Base-by-base conservation (phyloP, 2,113 vertebrate species). In the Nibea coibor region DNA sequence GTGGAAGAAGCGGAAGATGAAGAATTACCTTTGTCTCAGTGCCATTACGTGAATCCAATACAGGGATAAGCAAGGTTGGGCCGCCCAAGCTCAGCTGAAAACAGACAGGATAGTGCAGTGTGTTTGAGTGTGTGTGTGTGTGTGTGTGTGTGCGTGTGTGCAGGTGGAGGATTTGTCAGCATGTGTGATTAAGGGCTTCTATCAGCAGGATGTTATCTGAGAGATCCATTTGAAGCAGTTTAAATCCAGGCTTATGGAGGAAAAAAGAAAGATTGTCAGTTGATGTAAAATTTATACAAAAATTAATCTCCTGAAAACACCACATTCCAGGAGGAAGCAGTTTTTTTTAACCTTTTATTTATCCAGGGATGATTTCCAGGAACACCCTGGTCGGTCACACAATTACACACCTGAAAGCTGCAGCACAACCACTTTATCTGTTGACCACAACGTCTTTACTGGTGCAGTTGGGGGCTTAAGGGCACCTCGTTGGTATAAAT, bases 1-100 rank as follows among this genome's bases (percentile, higher is more conserved):
- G 70, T 67, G 78, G 65, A 84, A 85, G 72, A 84, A 89, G 80
- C 56, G 47, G 85, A 81, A 82, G 84, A 87, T 69, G 75, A 87
- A 87, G 79, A 91, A 86, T 87, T 74, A 81, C 63, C 62, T 89
- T 91, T 93, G 83, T 93, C 74, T 47, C 61, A 3, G 72, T 89
- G 82, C 82, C 87, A 88, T 85, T 71, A 48, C 4, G 28, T 88
- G 84, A 91, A 83, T 87, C 73, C 85, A 87, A 93, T 90, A 90
- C 79, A 70, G 80, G 75, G 80, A 87, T 88, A 81, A 87, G 73
- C n/a, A 20, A 53, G 43, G 19, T 5, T 51, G 42, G 63, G 65
- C 67, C 1, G 42, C 17, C 5, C 35, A 35, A 56, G 59, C 70
- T 67, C 73, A 26, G 69, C 64, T 57, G 68, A 65, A 61, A 54